A percentile compares a stretch with the other conserved stretches of the same genome.
These are phyloP conservation scores for Artibeus lituratus DNA, from an alignment of 2,797 vertebrate species.

Conservation along the genomic window DNA sequence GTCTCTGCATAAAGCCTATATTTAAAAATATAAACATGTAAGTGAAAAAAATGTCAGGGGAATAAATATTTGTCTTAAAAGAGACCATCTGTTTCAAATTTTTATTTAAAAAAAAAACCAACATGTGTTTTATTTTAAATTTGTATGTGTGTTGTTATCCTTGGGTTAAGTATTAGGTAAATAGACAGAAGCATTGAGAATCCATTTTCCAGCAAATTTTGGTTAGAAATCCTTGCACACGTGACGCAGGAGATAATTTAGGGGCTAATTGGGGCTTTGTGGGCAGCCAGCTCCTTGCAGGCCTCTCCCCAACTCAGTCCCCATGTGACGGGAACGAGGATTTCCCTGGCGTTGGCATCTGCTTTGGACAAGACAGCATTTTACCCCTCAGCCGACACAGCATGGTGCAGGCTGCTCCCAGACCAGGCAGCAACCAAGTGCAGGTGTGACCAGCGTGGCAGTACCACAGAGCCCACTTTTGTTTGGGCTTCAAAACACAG, in stretches of 20 bases:
- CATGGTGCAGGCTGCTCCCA: conserved; percentile 37
- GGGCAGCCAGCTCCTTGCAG: conserved; percentile 67
- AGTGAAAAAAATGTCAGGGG: conserved; percentile 80
- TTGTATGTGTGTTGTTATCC: conserved; percentile 84
- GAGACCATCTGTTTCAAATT: conserved; percentile 85
- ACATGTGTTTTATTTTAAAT: conserved; percentile 86
- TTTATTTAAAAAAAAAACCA: conserved; percentile 76
- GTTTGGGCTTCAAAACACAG: neutral
- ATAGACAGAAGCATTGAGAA: conserved; percentile 83
- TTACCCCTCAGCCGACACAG: conserved; percentile 72
- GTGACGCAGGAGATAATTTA: conserved; percentile 80
- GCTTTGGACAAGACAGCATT: conserved; percentile 75
- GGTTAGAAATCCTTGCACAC: conserved; percentile 81
- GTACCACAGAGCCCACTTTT: conserved; percentile 56
- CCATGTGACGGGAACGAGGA: conserved; percentile 21
- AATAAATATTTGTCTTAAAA: conserved; percentile 84
- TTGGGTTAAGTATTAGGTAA: conserved; percentile 86
- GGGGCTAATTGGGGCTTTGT: conserved; percentile 81
- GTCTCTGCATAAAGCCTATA: conserved; percentile 77
- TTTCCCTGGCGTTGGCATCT: conserved; percentile 69
- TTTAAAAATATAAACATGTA: conserved; percentile 79
- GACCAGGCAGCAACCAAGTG: conserved; percentile 47
- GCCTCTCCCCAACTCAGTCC: conserved; percentile 64
- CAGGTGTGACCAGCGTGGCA: neutral
- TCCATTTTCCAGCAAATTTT: conserved; percentile 83